These are phyloP conservation scores for Hippopotamyrus pictus DNA, from an alignment of 2,797 vertebrate genomes.

Conservation along the genomic window DNA sequence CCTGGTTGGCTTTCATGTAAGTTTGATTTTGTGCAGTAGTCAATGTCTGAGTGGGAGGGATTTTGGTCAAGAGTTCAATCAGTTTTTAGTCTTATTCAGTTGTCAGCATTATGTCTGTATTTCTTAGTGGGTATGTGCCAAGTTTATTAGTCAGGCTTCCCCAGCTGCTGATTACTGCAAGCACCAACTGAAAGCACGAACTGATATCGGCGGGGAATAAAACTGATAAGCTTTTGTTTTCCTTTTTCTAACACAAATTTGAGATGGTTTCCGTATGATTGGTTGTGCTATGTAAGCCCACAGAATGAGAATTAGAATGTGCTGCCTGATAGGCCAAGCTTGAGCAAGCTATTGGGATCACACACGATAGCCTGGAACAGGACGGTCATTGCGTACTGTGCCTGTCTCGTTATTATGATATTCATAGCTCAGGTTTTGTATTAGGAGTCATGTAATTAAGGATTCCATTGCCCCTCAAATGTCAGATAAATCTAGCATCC, in stretches of 20 bases:
- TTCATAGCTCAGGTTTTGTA: neutral
- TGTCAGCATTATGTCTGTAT: neutral
- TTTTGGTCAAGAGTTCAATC: neutral
- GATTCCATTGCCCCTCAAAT: neutral
- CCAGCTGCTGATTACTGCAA: too few relatives aligned
- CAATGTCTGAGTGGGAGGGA: neutral
- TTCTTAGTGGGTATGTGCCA: neutral
- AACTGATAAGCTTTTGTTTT: neutral
- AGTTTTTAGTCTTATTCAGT: neutral
- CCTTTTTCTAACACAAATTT: neutral
- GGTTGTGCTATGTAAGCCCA: neutral
- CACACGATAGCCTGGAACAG: neutral
- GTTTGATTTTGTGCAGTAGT: neutral
- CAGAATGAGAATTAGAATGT: neutral
- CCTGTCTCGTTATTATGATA: neutral
- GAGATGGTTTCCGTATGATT: neutral
- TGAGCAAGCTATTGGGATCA: neutral
- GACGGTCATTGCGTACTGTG: neutral
- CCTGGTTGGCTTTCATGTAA: neutral
- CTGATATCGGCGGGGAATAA: neutral
- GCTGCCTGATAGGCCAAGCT: neutral
- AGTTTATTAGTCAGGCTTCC: neutral
- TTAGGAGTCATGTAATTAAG: neutral
- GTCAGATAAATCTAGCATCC: neutral
- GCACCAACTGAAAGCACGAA: too few relatives aligned